phyloP scores from a whole-genome alignment of 2,888 invertebrate species.

The Standfussiana lucernea region DNA sequence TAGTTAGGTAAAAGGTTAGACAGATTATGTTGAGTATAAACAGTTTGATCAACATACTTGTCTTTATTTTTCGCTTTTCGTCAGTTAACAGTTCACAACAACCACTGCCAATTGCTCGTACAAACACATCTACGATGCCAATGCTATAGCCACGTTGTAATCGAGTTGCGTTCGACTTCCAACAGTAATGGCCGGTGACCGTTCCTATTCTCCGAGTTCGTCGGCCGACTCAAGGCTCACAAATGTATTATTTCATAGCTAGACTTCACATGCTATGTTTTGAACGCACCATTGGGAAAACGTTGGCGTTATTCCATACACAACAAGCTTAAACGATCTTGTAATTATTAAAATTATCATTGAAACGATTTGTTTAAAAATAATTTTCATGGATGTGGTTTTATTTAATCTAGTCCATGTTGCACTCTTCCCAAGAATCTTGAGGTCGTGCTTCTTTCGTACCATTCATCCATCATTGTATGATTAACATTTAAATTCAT shows the following conservation, averaged over 20 bases:
- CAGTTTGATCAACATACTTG: slow-evolving; percentile 12
- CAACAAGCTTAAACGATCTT: slow-evolving; percentile 26
- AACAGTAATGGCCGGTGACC: slow-evolving; percentile 65
- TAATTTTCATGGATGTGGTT: background rate
- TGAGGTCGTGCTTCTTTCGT: background rate
- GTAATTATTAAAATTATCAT: slow-evolving; percentile 22
- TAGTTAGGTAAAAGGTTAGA: background rate
- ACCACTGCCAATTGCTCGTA: slow-evolving; percentile 22
- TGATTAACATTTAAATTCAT: background rate
- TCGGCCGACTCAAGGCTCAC: slow-evolving; percentile 74
- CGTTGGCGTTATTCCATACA: slow-evolving; percentile 56
- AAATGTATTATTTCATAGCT: slow-evolving; percentile 69
- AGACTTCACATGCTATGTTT: slow-evolving; percentile 55
- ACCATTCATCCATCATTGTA: background rate
- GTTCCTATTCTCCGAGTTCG: slow-evolving; percentile 75
- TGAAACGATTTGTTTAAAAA: slow-evolving; percentile 8
- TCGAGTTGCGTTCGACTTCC: slow-evolving; percentile 69
- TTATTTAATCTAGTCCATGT: background rate
- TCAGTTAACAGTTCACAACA: background rate
- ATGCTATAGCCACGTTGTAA: slow-evolving; percentile 26
- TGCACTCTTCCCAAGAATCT: background rate
- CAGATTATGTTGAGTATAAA: background rate
- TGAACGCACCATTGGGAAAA: slow-evolving; percentile 48
- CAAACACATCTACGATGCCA: slow-evolving; percentile 37
- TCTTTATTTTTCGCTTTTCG: background rate